Percentiles rank a stretch among this genome's conserved stretches.
Evolutionary conservation across 2,797 vertebrate genomes (phyloP).

Genomic region (Intellagama lesueurii): DNA sequence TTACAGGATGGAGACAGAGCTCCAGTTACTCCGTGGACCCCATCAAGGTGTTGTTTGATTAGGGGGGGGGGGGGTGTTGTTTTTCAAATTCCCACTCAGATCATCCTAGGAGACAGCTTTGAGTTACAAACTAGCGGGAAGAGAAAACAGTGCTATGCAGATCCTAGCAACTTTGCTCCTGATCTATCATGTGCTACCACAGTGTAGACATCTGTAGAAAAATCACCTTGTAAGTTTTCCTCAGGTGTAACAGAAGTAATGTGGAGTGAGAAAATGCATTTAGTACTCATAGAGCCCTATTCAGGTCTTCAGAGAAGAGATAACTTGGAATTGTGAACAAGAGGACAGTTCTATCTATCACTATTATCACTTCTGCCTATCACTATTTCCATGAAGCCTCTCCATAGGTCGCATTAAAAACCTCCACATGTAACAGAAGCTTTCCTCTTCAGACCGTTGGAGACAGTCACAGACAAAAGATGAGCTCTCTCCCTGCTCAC

Average conservation of each 20-base stretch:
- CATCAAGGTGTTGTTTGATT: neutral
- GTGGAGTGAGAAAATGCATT: neutral
- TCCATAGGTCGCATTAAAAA: no score
- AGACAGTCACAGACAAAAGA: no score
- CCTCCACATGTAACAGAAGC: no score
- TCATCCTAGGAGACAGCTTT: neutral
- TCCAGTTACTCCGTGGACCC: neutral
- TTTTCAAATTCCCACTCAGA: conserved; percentile 1
- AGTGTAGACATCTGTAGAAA: neutral
- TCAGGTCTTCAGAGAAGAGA: no score
- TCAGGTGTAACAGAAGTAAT: neutral
- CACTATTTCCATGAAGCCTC: no score
- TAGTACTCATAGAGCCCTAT: no score
- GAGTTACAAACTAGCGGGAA: neutral
- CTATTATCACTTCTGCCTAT: no score
- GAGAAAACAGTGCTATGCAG: neutral
- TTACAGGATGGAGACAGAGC: conserved; percentile 39
- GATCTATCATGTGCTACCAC: neutral
- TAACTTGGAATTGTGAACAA: no score
- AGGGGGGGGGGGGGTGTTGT: neutral
- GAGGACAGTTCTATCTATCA: no score
- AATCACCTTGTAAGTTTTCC: neutral
- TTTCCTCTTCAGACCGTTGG: no score
- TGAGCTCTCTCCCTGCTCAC: no score
- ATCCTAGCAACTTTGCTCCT: neutral